Evolutionary conservation across 1,140 invertebrate genomes (phyloP), one percentile per base, ranked within the genome.

Genomic region (Zaprionus vittiger): DNA sequence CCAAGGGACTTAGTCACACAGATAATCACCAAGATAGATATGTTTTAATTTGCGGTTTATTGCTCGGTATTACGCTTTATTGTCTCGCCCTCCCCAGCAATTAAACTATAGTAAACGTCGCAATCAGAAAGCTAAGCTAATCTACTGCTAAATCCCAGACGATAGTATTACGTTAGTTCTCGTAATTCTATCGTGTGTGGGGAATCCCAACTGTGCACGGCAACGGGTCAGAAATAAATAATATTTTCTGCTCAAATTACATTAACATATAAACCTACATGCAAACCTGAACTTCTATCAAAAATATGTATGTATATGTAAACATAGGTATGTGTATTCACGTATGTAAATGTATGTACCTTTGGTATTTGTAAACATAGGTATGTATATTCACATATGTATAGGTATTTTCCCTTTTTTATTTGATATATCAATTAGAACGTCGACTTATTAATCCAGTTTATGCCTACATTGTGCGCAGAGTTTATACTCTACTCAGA

Each of bases 21-120:
- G 38, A 47, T 62, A 67, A 71, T 47, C 31, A 34, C 31, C 31
- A 34, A 34, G 31, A 34, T 7, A 17, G 73, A 66, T 49, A 84
- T 81, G 78, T 60, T 37, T 49, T 72, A 69, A 85, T 72, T 80
- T 73, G 69, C 80, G 59, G 67, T 80, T 80, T 44, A 68, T 11
- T 61, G 54, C 47, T 5, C 9, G 22, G 20, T 52, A 52, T 52
- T 24, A 52, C 17, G n/a, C 20, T 34, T 56, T 66, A 28, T 55
- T 24, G 9, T 56, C 26, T 52, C 28, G 26, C 34, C 34, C 31
- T 17, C 4, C 49, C 9, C 49, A 55, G 22, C 44, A 12, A 54
- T 54, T 70, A 26, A 61, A 24, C 24, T 56, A 55, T 57, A 17
- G 60, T 31, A 20, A 44, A 49, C n/a, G 20, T 17, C 41, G 20